Percentiles rank a stretch among this genome's conserved stretches.
These are phyloP conservation scores for Oryzias sinensis DNA, from an alignment of 2,797 vertebrate species.

Conservation along the genomic window DNA sequence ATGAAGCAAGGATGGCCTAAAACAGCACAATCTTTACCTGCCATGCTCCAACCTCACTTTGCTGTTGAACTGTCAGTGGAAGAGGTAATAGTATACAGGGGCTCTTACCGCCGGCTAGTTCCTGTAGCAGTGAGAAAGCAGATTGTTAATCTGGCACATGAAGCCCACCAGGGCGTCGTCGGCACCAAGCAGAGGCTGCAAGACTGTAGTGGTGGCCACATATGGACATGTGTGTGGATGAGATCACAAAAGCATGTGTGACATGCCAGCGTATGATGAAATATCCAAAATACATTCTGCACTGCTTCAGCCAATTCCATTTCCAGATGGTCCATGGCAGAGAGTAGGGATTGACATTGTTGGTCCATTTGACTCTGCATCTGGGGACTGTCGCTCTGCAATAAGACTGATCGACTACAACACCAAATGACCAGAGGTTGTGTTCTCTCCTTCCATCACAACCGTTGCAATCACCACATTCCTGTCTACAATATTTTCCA, in stretches of 20 bases:
- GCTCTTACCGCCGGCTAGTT: too few species aligned
- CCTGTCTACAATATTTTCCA: too few species aligned
- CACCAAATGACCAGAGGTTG: conserved; percentile 1
- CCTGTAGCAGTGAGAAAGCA: too few species aligned
- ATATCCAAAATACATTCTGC: neutral
- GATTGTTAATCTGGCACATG: neutral
- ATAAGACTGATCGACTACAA: neutral
- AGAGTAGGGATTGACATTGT: neutral
- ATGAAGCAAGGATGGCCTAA: too few species aligned
- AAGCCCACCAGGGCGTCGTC: neutral
- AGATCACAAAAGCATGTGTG: neutral
- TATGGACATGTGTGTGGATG: neutral
- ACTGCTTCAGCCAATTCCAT: neutral
- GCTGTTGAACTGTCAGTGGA: too few species aligned
- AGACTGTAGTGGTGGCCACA: neutral
- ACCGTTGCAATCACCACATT: too few species aligned
- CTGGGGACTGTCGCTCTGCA: conserved; percentile 2
- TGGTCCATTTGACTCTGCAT: neutral
- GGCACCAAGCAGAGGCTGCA: neutral
- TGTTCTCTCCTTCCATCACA: neutral
- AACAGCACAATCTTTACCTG: too few species aligned
- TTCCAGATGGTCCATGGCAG: neutral
- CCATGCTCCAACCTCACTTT: too few species aligned
- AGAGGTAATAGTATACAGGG: too few species aligned
- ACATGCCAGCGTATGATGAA: neutral